Conservation (phyloP, 2,888 invertebrate genomes). For the Mycalesis mineus region DNA sequence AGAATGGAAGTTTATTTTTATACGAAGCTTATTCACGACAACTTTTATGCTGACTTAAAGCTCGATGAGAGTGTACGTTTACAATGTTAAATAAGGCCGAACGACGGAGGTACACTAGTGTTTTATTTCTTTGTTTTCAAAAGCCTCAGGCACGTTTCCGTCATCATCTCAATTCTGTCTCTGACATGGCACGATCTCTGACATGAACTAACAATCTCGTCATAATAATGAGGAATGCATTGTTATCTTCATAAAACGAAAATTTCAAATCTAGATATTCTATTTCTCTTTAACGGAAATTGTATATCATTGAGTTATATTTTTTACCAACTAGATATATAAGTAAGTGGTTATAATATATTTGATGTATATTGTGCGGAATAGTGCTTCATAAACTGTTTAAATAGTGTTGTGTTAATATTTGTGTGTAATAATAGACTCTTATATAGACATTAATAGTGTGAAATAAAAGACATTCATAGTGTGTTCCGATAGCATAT, state of each 20-base stretch:
- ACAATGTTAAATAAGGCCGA: conserved; percentile 5
- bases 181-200: neutral
- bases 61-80: neutral
- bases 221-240: neutral
- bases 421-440: too few relatives aligned
- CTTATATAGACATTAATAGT: too few relatives aligned
- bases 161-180: neutral
- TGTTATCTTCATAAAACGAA: neutral
- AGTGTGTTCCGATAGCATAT: too few relatives aligned
- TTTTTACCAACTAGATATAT: too few relatives aligned
- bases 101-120: neutral
- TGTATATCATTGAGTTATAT: too few relatives aligned
- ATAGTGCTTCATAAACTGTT: too few relatives aligned
- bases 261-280: too few relatives aligned
- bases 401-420: too few relatives aligned
- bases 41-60: conserved; percentile 10
- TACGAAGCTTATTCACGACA: conserved; percentile 13
- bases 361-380: too few relatives aligned
- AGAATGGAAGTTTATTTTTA: conserved; percentile 21
- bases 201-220: neutral
- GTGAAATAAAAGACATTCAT: too few relatives aligned
- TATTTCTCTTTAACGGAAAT: too few relatives aligned
- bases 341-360: too few relatives aligned
- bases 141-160: neutral
- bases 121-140: neutral